These are phyloP conservation scores for Helogale parvula DNA, from an alignment of 2,113 vertebrate species.

Conservation along the genomic window DNA sequence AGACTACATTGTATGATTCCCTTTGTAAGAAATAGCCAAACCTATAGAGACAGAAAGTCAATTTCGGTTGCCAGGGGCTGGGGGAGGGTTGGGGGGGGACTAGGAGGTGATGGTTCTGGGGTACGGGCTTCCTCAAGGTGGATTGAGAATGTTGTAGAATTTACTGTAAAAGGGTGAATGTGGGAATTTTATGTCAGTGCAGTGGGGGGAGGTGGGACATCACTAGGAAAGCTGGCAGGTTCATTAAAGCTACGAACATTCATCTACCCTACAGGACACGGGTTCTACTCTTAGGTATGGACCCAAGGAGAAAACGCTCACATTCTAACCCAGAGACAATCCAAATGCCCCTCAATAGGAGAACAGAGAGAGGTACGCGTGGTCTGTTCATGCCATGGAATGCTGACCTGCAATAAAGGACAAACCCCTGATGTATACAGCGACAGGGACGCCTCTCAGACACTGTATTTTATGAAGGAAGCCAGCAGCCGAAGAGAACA, in stretches of 20 bases:
- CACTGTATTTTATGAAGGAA: background rate
- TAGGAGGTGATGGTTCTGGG: background rate
- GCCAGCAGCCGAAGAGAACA: background rate
- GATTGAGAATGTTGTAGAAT: background rate
- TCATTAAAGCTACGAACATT: no score
- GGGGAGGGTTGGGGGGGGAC: background rate
- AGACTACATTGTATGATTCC: background rate
- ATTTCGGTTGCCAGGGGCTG: background rate
- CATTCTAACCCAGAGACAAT: background rate
- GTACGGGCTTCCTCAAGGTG: rapidly evolving
- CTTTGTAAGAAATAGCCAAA: background rate
- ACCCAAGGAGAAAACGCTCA: background rate
- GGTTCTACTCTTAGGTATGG: background rate
- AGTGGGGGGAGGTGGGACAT: background rate
- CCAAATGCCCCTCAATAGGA: background rate
- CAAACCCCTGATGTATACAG: rapidly evolving
- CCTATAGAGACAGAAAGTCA: background rate
- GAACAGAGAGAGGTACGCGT: rapidly evolving
- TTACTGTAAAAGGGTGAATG: background rate
- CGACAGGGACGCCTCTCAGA: background rate
- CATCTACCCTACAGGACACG: background rate
- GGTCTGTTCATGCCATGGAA: background rate
- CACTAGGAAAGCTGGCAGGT: background rate
- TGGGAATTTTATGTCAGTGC: background rate
- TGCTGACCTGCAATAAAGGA: background rate